phyloP scores from a whole-genome alignment of 2,113 vertebrate genomes.

The Pardalotus punctatus region DNA sequence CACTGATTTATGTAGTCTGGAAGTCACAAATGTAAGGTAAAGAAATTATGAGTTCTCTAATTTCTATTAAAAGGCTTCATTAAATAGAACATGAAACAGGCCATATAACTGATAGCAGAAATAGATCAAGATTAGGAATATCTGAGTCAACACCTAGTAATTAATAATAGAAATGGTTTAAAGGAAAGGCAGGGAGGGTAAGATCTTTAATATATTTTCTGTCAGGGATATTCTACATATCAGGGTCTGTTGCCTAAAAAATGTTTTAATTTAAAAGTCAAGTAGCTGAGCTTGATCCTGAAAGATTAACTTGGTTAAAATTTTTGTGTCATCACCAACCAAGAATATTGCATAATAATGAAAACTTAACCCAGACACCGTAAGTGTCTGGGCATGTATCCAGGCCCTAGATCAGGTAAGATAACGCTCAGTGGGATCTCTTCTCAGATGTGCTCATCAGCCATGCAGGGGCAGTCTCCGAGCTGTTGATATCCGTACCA shows the following conservation, averaged over 20 bases:
- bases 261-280: not conserved
- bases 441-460: not conserved
- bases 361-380: not conserved
- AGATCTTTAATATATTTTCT: not conserved
- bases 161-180: not conserved
- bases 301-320: not conserved
- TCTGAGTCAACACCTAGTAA: not conserved
- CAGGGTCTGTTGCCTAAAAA: not conserved
- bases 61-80: not conserved
- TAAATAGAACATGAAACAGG: conserved; percentile 1
- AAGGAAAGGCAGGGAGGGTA: not conserved
- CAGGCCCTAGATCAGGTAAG: not conserved
- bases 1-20: not conserved
- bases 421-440: not conserved
- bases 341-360: not conserved
- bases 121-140: not conserved
- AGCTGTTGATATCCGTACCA: not conserved
- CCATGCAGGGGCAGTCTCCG: not conserved
- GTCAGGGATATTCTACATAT: not conserved
- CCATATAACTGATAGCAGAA: not conserved
- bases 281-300: not conserved
- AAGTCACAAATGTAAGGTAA: not conserved
- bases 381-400: not conserved
- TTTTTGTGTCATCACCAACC: not conserved
- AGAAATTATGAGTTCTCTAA: not conserved